Conservation (phyloP, 2,113 vertebrate species). For the Semnornis frantzii region DNA sequence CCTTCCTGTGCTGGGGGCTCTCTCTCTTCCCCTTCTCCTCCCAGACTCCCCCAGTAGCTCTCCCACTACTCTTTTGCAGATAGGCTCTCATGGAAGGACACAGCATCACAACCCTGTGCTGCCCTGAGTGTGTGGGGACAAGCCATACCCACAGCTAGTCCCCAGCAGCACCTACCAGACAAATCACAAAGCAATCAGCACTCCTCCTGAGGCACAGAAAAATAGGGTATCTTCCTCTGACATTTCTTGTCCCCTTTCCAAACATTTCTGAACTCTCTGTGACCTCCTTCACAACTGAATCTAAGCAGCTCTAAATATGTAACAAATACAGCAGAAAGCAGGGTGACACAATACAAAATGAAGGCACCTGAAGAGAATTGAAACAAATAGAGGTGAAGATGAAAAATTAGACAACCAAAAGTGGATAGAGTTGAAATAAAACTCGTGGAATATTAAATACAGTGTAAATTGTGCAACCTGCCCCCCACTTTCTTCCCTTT, state of each 20-base stretch:
- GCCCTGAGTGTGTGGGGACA: not conserved
- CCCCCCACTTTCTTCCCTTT: not conserved
- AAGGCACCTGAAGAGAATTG: slow-evolving; percentile 39
- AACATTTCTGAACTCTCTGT: slow-evolving; percentile 80
- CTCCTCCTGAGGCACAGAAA: not conserved
- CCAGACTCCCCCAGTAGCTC: not conserved
- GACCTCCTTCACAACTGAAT: slow-evolving; percentile 75
- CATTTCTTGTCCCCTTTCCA: slow-evolving; percentile 64
- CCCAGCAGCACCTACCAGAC: not conserved
- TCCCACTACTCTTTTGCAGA: not conserved
- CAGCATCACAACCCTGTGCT: not conserved
- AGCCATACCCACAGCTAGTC: not conserved
- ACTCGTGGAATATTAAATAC: not conserved
- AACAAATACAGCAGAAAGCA: slow-evolving; percentile 35
- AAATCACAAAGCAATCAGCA: slow-evolving; percentile 39
- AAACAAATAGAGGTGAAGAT: slow-evolving; percentile 36
- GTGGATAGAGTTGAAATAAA: slow-evolving; percentile 52
- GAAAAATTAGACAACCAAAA: slow-evolving; percentile 58
- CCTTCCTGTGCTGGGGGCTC: not conserved
- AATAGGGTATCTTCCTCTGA: slow-evolving; percentile 41
- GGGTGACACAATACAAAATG: slow-evolving; percentile 3
- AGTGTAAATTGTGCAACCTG: not conserved
- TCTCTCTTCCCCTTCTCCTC: not conserved
- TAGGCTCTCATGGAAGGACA: not conserved
- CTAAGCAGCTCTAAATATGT: slow-evolving; percentile 63